Base-by-base conservation (phyloP, 2,797 vertebrate genomes). In the Xenopus petersii region DNA sequence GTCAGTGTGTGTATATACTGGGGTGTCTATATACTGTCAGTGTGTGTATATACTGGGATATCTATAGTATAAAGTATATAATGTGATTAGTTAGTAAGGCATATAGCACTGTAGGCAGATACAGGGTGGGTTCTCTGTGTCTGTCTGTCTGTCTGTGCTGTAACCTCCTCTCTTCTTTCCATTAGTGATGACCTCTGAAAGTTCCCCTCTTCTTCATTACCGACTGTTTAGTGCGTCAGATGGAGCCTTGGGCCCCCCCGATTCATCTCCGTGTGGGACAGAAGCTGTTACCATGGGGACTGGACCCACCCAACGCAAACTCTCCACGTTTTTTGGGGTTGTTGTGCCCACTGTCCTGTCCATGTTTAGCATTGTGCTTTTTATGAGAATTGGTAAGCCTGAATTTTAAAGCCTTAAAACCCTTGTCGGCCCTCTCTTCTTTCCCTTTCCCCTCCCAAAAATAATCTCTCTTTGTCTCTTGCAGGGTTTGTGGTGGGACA, bases 351-450 rank as follows among this genome's bases (percentile, higher is more conserved):
- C 95, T 0, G 85, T 97, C 74, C 90, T 97, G 48, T 97, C 95
- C 79, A 97, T 97, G 95, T 97, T 97, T 87, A 96, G 95, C 84
- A 96, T 97, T 5, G 90, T 97, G 17, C 86, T 97, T 71, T 97
- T 96, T 80, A 88, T 97, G 81, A 89, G 95, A 68, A 94, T 93
- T 16, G 95, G 95, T 96, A 90, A 49, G 48, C 13, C 13, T 11
- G 21, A 21, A 21, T 21, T 21, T 1, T 21, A 21, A 21, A 21
- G 21, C 21, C 21, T 21, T 21, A 21, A 21, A 21, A 21, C 21
- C 21, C 21, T 21, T 21, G 21, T 21, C 1, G 21, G 21, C 21
- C 21, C 21, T 21, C 21, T 21, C 21, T 21, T 21, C 21, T 21
- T 21, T 21, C 21, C 21, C 21, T 21, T 21, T 1, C 21, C 21